These are phyloP conservation scores for Cerastoderma edule DNA, from an alignment of 2,888 invertebrate genomes.

Conservation along the genomic window DNA sequence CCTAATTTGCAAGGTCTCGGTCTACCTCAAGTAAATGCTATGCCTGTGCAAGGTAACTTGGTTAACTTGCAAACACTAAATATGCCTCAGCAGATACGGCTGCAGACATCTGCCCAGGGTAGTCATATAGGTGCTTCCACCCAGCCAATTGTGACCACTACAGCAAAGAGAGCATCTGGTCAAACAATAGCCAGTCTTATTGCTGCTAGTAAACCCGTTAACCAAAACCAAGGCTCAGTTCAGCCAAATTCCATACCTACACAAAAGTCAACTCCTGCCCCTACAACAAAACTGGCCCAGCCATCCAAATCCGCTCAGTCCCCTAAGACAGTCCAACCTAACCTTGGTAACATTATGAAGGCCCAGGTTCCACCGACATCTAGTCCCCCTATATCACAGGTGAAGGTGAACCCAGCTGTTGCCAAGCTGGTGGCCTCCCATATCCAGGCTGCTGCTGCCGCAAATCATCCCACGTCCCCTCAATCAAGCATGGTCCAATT, in stretches of 20 bases:
- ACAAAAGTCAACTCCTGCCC: slow-evolving; percentile 17
- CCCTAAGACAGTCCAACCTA: slow-evolving; percentile 18
- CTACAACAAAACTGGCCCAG: not conserved
- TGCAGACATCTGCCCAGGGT: slow-evolving; percentile 6
- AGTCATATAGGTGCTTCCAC: not conserved
- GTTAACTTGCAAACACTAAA: slow-evolving; percentile 19
- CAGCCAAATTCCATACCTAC: slow-evolving; percentile 27
- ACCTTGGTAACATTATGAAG: slow-evolving; percentile 55
- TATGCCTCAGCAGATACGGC: slow-evolving; percentile 32
- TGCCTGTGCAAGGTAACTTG: slow-evolving; percentile 26
- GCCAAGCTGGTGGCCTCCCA: slow-evolving; percentile 53
- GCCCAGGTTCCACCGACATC: slow-evolving; percentile 53
- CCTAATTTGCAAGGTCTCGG: slow-evolving; percentile 20
- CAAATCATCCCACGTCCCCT: not conserved
- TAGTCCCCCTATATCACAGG: slow-evolving; percentile 32
- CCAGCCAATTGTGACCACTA: slow-evolving; percentile 24
- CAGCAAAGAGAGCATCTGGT: slow-evolving; percentile 23
- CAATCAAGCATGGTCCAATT: not conserved
- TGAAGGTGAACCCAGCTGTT: slow-evolving; percentile 56
- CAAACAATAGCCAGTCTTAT: slow-evolving; percentile 58
- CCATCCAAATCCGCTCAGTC: not conserved
- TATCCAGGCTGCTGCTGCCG: slow-evolving; percentile 36
- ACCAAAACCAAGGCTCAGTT: slow-evolving; percentile 27
- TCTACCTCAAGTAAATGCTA: slow-evolving; percentile 27
- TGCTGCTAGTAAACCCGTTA: slow-evolving; percentile 47